Evolutionary conservation across 2,888 invertebrate species (phyloP).

Genomic region (Horisme vitalbata): DNA sequence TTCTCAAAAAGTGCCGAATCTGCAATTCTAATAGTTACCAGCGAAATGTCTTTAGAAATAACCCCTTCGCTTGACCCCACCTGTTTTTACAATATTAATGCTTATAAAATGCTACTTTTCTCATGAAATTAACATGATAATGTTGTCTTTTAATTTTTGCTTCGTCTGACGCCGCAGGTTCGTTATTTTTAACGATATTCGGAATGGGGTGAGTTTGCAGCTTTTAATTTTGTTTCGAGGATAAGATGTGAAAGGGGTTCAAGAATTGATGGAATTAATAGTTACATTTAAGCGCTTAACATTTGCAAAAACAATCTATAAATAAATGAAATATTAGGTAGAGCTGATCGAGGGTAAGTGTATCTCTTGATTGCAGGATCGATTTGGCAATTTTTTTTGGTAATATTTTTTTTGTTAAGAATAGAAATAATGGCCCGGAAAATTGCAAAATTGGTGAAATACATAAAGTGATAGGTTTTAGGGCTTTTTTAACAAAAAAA

Average conservation of each 20-base stretch:
- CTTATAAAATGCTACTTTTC: constrained; percentile 46
- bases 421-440: too few species aligned
- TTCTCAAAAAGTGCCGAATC: constrained; percentile 42
- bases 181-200: constrained; percentile 35
- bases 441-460: too few species aligned
- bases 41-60: constrained; percentile 46
- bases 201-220: constrained; percentile 27
- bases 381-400: too few species aligned
- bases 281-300: too few species aligned
- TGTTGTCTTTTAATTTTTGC: constrained; percentile 39
- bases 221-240: constrained; percentile 17
- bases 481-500: too few species aligned
- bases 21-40: constrained; percentile 57
- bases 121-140: constrained; percentile 55
- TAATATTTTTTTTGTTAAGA: too few species aligned
- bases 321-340: too few species aligned
- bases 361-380: too few species aligned
- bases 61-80: constrained; percentile 73
- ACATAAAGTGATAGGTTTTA: too few species aligned
- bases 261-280: too few species aligned
- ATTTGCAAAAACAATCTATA: too few species aligned
- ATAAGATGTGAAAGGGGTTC: constrained; percentile 29
- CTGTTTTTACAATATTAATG: constrained; percentile 60
- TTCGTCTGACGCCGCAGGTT: constrained; percentile 22
- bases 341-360: too few species aligned